phyloP scores from a whole-genome alignment of 2,113 vertebrate genomes.

The Cranoglanis bouderius region DNA sequence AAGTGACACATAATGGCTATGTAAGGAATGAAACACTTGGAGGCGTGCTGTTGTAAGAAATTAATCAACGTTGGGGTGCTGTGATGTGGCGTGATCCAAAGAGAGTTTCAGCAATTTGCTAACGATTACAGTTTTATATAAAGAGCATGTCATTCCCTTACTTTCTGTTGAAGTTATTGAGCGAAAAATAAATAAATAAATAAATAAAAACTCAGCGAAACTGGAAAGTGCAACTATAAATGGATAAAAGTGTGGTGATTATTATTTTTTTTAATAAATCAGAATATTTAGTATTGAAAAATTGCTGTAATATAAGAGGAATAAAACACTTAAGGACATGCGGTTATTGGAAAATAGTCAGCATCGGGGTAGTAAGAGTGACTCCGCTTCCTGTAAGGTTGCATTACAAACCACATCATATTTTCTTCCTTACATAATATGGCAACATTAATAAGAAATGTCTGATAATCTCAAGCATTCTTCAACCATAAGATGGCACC shows the following conservation, averaged over 20 bases:
- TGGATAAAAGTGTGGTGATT: not conserved
- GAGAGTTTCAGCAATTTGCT: not conserved
- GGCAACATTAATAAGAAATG: not conserved
- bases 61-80: not conserved
- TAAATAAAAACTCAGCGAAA: not conserved
- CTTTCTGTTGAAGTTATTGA: not conserved
- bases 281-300: not conserved
- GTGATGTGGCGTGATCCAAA: not conserved
- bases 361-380: not conserved
- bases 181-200: not conserved
- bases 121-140: not conserved
- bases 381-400: not conserved
- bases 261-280: not conserved
- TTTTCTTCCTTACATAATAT: not conserved
- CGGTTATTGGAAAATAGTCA: not conserved
- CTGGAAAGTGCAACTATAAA: not conserved
- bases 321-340: not conserved
- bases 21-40: not conserved
- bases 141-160: not conserved
- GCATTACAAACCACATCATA: not conserved
- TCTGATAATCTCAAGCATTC: not conserved
- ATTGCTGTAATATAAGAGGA: not conserved
- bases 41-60: not conserved
- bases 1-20: slow-evolving; percentile 30
- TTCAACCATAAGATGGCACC: not conserved